A percentile compares a stretch with the other conserved stretches of the same genome.
phyloP scores from a whole-genome alignment of 2,888 invertebrate genomes.

The Sceliomorpha sp. region DNA sequence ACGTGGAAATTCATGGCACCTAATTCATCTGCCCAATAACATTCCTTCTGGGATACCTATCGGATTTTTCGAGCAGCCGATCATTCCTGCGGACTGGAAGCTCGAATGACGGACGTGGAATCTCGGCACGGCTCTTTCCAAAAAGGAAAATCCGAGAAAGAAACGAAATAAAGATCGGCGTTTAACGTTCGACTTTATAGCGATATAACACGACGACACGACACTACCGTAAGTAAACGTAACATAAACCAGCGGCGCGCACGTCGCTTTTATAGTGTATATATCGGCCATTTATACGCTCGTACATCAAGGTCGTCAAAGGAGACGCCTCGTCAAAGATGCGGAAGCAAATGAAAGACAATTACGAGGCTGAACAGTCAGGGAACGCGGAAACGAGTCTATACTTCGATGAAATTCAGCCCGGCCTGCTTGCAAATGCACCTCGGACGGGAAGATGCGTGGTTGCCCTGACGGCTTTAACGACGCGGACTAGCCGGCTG shows the following conservation, averaged over 20 bases:
- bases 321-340: conserved; percentile 15
- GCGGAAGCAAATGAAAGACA: conserved; percentile 41
- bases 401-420: conserved; percentile 25
- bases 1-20: too few relatives aligned
- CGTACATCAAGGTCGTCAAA: conserved; percentile 32
- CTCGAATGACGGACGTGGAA: too few relatives aligned
- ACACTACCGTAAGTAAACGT: not conserved
- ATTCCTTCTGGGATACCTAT: too few relatives aligned
- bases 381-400: conserved; percentile 61
- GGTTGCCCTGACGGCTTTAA: conserved; percentile 23
- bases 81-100: too few relatives aligned
- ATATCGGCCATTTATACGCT: conserved; percentile 9
- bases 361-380: conserved; percentile 16
- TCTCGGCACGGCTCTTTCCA: too few relatives aligned
- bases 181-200: conserved; percentile 1
- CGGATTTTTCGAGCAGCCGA: too few relatives aligned
- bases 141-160: not conserved
- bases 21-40: too few relatives aligned
- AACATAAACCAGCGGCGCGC: conserved; percentile 1
- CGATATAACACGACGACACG: not conserved
- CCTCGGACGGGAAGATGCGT: conserved; percentile 14
- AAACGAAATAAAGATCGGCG: not conserved
- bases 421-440: not conserved
- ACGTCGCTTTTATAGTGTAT: conserved; percentile 2
- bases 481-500: conserved; percentile 23